Percentiles rank a stretch among this genome's conserved stretches.
phyloP scores from a whole-genome alignment of 2,113 vertebrate species.

The Ophiodon elongatus region DNA sequence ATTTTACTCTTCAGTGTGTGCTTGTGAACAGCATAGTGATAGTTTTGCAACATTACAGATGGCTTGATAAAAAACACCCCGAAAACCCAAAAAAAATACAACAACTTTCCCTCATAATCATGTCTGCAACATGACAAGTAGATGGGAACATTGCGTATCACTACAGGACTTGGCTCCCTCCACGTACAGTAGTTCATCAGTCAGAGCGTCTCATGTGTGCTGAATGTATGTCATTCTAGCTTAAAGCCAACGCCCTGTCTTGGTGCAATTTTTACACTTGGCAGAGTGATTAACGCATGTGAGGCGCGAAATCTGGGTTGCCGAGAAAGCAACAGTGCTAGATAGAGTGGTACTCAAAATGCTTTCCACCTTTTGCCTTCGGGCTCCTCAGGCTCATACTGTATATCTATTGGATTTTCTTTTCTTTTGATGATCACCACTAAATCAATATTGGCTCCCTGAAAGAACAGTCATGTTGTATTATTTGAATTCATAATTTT shows the following conservation, averaged over 20 bases:
- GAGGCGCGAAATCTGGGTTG: constrained; percentile 69
- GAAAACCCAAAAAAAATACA: neutral
- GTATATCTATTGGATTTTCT: constrained; percentile 22
- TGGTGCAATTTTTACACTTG: constrained; percentile 66
- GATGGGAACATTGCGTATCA: constrained; percentile 41
- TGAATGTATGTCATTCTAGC: constrained; percentile 69
- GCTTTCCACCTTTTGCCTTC: constrained; percentile 40
- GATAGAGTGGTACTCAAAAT: constrained; percentile 40
- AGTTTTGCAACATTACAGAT: constrained; percentile 72
- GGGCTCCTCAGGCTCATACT: constrained; percentile 11
- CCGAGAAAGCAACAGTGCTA: constrained; percentile 54
- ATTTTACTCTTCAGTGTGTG: constrained; percentile 61
- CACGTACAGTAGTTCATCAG: constrained; percentile 41
- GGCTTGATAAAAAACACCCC: constrained; percentile 61
- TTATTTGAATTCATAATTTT: constrained; percentile 24
- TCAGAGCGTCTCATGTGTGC: constrained; percentile 30
- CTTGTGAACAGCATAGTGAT: constrained; percentile 64
- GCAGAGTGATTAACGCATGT: constrained; percentile 66
- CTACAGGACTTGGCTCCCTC: constrained; percentile 40
- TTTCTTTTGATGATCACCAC: constrained; percentile 35
- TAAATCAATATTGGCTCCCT: constrained; percentile 41
- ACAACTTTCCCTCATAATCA: constrained; percentile 43
- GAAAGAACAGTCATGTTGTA: constrained; percentile 19
- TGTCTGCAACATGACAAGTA: constrained; percentile 54
- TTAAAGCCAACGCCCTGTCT: constrained; percentile 54